Base-by-base conservation (phyloP, 2,888 invertebrate species). In the Cryptus viduatorius region DNA sequence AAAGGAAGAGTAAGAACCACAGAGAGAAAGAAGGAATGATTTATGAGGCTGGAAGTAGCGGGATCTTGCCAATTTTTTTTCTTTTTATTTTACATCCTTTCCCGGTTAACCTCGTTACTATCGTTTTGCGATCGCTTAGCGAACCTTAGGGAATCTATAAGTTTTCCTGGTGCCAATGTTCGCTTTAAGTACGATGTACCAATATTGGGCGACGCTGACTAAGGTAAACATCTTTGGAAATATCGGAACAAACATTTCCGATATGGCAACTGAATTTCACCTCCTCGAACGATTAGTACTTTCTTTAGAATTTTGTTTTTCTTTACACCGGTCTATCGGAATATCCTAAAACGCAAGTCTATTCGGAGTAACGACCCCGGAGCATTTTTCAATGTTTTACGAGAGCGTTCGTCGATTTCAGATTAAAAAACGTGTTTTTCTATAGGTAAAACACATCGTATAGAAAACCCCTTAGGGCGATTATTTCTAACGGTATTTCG, bases 31-130 rank as follows among this genome's bases (percentile, higher is more conserved):
- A 31, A 72, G 67, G 46, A 76, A 86, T 87, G 89, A 89, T 89
- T 89, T 89, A 89, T 85, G 86, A 83, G 83, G 83, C 82, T 81
- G 69, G 76, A 82, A 79, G 69, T 10, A 59, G 19, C 8, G 59
- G 71, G 80, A 53, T 72, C 86, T 87, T 84, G 86, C 81, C 85
- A 78, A 78, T 84, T 86, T 87, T 84, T 85, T 84, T 56, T 65
- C n/a, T n/a, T 78, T 48, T 5, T 37, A 37, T 37, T 37, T 59
- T 31, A 31, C 59, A 65, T 12, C 29, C 71, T 69, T 69, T 64
- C 31, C 65, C 76, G 61, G 14, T 84, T 73, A 77, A 78, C 69
- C 59, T 72, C 71, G 42, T 72, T 72, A 75, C 78, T 73, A 82
- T 82, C 78, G 75, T 82, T 78, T 37, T 42, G 72, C 64, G 69